A percentile compares a stretch with the other conserved stretches of the same genome.
phyloP scores from a whole-genome alignment of 64 coral and sea anemone genomes.

The Stichodactyla mertensii region DNA sequence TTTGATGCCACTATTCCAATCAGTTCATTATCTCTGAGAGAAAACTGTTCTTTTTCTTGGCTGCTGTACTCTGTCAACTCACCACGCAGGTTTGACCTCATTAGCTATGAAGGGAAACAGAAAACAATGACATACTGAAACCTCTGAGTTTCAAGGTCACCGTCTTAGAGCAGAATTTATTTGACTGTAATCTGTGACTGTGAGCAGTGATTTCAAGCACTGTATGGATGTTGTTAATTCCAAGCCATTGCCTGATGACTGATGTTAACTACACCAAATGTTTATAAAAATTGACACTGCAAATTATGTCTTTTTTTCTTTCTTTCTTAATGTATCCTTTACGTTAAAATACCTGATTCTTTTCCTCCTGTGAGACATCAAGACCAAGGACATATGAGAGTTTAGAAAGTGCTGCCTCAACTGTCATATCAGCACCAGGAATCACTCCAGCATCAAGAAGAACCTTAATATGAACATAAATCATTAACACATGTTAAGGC shows the following conservation, averaged over 20 bases:
- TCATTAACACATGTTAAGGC: background rate
- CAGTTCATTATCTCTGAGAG: conserved; percentile 76
- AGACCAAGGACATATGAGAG: conserved; percentile 78
- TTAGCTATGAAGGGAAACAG: conserved; percentile 35
- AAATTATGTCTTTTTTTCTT: too few species aligned
- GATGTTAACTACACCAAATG: too few species aligned
- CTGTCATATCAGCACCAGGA: conserved; percentile 83
- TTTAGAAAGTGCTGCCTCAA: conserved; percentile 77
- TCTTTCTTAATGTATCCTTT: background rate
- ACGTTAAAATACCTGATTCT: conserved; percentile 50
- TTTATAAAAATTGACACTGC: too few species aligned
- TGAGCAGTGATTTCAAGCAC: too few species aligned
- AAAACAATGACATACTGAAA: background rate
- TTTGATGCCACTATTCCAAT: conserved; percentile 61
- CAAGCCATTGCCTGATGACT: too few species aligned
- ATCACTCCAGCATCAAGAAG: conserved; percentile 77
- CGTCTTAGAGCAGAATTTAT: too few species aligned
- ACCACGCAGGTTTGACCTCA: conserved; percentile 67
- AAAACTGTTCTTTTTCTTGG: conserved; percentile 64
- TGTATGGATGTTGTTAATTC: too few species aligned
- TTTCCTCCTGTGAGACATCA: conserved; percentile 49
- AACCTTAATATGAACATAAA: conserved; percentile 24
- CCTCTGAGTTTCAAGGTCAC: too few species aligned
- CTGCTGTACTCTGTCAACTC: conserved; percentile 50
- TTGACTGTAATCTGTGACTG: too few species aligned